These are phyloP conservation scores for Halichoeres trimaculatus DNA, from an alignment of 2,113 vertebrate species.

Conservation along the genomic window DNA sequence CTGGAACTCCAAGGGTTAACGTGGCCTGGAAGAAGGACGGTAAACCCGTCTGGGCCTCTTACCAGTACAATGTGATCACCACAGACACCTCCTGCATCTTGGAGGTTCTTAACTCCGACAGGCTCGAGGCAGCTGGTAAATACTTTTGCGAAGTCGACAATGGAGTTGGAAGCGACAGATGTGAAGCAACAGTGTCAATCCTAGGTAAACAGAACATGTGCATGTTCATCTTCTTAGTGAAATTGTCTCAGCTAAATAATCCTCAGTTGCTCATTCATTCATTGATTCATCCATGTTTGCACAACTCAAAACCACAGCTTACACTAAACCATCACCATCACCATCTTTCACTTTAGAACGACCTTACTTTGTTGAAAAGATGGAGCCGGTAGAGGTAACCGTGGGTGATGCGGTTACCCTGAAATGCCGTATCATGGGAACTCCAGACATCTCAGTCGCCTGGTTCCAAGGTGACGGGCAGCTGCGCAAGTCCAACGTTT, in stretches of 20 bases:
- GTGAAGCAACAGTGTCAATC: constrained; percentile 85
- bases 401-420: constrained; percentile 83
- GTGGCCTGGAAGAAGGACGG: constrained; percentile 90
- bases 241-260: background rate
- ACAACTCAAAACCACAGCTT: constrained; percentile 4
- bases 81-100: constrained; percentile 86
- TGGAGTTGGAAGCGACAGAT: constrained; percentile 86
- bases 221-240: constrained; percentile 63
- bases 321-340: constrained; percentile 35
- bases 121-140: constrained; percentile 85
- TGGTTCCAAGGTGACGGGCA: constrained; percentile 92
- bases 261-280: constrained; percentile 1
- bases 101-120: constrained; percentile 83
- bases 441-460: constrained; percentile 88
- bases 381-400: constrained; percentile 85
- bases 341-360: constrained; percentile 83
- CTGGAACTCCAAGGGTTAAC: constrained; percentile 86
- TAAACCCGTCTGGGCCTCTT: constrained; percentile 82
- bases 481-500: constrained; percentile 86
- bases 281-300: constrained; percentile 3
- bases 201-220: constrained; percentile 65
- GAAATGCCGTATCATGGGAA: constrained; percentile 86
- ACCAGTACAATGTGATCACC: constrained; percentile 75
- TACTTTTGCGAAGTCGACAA: constrained; percentile 91
- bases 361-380: constrained; percentile 86